Evolutionary conservation across 2,888 invertebrate genomes (phyloP), one percentile per base, ranked within the genome.

Genomic region (Villa cingulata): DNA sequence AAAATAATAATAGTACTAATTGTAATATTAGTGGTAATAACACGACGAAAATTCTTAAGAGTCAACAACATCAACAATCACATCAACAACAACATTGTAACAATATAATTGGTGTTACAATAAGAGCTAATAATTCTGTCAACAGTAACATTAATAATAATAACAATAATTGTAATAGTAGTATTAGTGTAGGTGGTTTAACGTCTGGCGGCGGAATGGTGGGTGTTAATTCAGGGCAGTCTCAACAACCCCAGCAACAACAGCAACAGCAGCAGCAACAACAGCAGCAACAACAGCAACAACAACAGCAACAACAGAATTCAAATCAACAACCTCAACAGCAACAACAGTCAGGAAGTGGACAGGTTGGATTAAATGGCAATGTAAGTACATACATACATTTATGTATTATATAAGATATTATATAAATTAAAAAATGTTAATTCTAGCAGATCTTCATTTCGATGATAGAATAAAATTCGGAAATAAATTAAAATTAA

Each of bases 221-320:
- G 38, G 52, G 51, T 49, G 62, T 45, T 16, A 37, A 41, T 39
- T 20, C 43, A 27, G 27, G 58, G n/a, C 46, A 37, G 18, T 36
- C 36, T 58, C 51, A 54, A 48, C 50, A 53, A 49, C 50, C 50
- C 46, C 51, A 55, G 51, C 56, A 54, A 65, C 51, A 63, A 23
- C 49, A 43, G 18, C 54, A 54, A 47, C 49, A 53, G 48, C 49
- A 51, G 43, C 50, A 55, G 51, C 54, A 53, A 64, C 63, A 64
- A 45, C 40, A 49, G 20, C 45, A 50, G 49, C 48, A 51, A 46
- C 52, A 48, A 38, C 51, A 65, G 62, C 66, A 66, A 65, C 62
- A 63, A 61, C 64, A 60, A 65, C 62, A 65, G 64, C 65, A 63
- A 62, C 48, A 42, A 50, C 46, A 43, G 18, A 51, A 45, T 41